Evolutionary conservation across 2,113 vertebrate genomes (phyloP).

Genomic region (Cricetomys ansorgei): DNA sequence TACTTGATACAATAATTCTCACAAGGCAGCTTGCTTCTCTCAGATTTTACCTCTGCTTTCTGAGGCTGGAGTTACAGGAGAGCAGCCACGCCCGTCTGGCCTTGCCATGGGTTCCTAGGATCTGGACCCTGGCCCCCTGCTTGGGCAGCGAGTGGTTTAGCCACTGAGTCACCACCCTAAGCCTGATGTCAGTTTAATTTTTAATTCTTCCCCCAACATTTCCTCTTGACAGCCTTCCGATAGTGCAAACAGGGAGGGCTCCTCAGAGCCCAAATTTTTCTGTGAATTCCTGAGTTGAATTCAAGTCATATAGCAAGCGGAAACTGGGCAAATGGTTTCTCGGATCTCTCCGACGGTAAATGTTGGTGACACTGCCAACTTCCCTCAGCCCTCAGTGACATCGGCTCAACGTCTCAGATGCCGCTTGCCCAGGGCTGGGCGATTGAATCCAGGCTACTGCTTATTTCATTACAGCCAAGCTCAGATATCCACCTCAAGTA

Average conservation of each 20-base stretch:
- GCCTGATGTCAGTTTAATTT: not conserved
- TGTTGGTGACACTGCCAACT: not conserved
- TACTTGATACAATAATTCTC: not conserved
- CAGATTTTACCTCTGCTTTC: not conserved
- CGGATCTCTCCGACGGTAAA: not conserved
- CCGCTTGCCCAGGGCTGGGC: not conserved
- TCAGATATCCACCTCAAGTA: not conserved
- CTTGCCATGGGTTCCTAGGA: not conserved
- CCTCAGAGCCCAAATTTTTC: not conserved
- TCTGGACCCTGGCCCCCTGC: not conserved
- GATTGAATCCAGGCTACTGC: not conserved
- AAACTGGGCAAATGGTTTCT: not conserved
- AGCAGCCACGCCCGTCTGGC: not conserved
- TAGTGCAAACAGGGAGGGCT: not conserved
- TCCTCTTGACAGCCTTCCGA: slow-evolving; percentile 21
- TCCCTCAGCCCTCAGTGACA: not conserved
- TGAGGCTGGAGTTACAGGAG: not conserved
- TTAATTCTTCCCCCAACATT: not conserved
- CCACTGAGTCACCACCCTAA: not conserved
- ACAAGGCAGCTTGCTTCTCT: not conserved
- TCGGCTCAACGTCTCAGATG: not conserved
- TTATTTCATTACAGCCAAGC: slow-evolving; percentile 18
- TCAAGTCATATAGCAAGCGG: not conserved
- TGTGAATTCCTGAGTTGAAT: not conserved
- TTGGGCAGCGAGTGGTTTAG: not conserved